phyloP scores from a whole-genome alignment of 53 echinoderm and acorn worm genomes.

The Paracentrotus lividus region DNA sequence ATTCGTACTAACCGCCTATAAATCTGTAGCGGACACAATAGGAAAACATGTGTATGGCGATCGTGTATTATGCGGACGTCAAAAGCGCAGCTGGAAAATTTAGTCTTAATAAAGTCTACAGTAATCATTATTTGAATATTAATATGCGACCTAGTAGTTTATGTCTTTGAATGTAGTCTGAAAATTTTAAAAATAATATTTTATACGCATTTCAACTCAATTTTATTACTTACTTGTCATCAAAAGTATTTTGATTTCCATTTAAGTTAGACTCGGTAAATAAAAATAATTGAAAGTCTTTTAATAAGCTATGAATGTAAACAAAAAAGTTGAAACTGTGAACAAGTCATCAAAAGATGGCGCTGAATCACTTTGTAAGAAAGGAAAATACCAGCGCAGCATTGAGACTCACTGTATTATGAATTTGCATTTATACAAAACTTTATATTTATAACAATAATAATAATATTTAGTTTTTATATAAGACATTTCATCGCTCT shows the following conservation, averaged over 20 bases:
- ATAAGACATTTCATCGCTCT: no score
- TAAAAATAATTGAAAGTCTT: background rate
- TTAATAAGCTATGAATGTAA: slow-evolving; percentile 3
- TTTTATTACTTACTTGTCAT: no score
- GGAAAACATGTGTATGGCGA: slow-evolving; percentile 4
- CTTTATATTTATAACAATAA: no score
- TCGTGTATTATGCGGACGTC: slow-evolving; percentile 4
- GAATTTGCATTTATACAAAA: no score
- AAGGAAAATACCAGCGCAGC: no score
- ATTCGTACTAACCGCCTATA: slow-evolving; percentile 30
- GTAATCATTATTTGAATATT: background rate
- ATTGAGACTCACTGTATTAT: no score
- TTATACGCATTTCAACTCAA: no score
- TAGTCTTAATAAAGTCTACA: background rate
- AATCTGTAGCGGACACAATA: background rate
- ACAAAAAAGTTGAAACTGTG: slow-evolving; percentile 23
- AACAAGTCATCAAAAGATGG: slow-evolving; percentile 25
- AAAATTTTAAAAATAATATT: no score
- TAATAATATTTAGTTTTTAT: no score
- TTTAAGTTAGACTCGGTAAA: background rate
- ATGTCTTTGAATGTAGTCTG: background rate
- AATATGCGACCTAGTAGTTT: background rate
- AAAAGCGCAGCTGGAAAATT: slow-evolving; percentile 15
- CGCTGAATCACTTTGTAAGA: background rate
- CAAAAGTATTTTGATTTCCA: no score